phyloP scores from a whole-genome alignment of 2,113 vertebrate species.

The Apteryx mantelli region DNA sequence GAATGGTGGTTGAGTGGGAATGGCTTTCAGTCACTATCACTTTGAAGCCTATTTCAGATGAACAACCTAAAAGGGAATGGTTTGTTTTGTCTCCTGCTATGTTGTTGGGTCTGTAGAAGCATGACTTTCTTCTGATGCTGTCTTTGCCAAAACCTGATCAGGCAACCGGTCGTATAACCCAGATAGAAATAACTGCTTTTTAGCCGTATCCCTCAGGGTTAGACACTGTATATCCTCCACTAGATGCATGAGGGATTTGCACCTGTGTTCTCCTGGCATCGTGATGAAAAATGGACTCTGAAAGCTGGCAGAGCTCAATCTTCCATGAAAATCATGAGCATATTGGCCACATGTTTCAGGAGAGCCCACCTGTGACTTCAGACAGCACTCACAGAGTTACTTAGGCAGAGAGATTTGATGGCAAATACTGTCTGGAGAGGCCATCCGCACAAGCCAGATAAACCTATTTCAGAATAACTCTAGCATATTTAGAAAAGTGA shows the following conservation, averaged over 20 bases:
- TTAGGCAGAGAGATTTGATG: neutral
- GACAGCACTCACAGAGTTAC: neutral
- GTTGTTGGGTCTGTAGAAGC: neutral
- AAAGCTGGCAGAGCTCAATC: neutral
- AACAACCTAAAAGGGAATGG: neutral
- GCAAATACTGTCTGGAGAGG: neutral
- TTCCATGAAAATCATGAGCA: neutral
- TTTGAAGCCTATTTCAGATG: neutral
- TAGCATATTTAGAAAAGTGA: neutral
- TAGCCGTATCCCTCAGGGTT: neutral
- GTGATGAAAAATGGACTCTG: neutral
- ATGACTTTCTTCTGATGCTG: neutral
- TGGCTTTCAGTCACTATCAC: neutral
- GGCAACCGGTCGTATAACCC: neutral
- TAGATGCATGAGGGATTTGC: neutral
- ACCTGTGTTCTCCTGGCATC: neutral
- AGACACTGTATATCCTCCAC: rapidly evolving
- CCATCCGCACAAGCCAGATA: rapidly evolving
- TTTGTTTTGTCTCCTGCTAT: neutral
- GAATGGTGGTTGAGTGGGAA: neutral
- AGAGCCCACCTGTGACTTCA: neutral
- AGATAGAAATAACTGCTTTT: neutral
- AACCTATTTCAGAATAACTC: neutral
- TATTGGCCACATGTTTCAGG: neutral
- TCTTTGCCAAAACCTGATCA: neutral